Base-by-base conservation (phyloP, 2,113 vertebrate species). In the Mormoops blainvillei region DNA sequence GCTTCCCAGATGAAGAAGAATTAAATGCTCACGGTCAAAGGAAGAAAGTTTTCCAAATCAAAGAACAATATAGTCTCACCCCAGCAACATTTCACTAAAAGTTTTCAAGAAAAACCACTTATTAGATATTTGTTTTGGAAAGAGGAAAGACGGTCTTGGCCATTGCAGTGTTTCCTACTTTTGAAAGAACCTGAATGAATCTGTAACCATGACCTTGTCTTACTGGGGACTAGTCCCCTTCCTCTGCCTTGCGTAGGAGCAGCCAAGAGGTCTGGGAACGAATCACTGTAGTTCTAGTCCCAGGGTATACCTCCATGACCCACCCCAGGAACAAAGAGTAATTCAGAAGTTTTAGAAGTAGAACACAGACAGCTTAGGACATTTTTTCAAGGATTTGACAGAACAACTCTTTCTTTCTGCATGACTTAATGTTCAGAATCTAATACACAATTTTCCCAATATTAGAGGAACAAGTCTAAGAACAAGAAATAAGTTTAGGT, bases 311-410 rank as follows among this genome's bases (percentile, higher is more conserved):
- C 7, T 63, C 43, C n/a, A 14, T 45, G 43, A 78, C 43, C 24
- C 24, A n/a, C 7, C 33, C 54, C 41, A 50, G 11, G 74, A 96
- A 48, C 20, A 41, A 96, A 73, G 52, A 87, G 52, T 26, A 68
- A 94, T 33, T 96, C 61, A 74, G 16, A 18, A 74, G 24, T 28
- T 22, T 5, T 11, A 63, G 73, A 89, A 63, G 19, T 61, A 84
- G 67, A 92, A 58, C 28, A 63, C 18, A 73, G n/a, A 63, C 18
- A 73, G n/a, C 50, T 84, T n/a, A 78, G 2, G 18, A 88, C 33
- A 45, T 74, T 87, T 89, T 94, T 71, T 63, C 22, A 94, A 95
- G 26, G 36, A 13, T 88, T 87, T 92, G n/a, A 87, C 13, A 77
- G 70, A 92, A 85, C 9, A 92, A 7, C 31, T 2, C 33, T 91